Evolutionary conservation across 2,113 vertebrate genomes (phyloP).

Genomic region (Equus quagga): DNA sequence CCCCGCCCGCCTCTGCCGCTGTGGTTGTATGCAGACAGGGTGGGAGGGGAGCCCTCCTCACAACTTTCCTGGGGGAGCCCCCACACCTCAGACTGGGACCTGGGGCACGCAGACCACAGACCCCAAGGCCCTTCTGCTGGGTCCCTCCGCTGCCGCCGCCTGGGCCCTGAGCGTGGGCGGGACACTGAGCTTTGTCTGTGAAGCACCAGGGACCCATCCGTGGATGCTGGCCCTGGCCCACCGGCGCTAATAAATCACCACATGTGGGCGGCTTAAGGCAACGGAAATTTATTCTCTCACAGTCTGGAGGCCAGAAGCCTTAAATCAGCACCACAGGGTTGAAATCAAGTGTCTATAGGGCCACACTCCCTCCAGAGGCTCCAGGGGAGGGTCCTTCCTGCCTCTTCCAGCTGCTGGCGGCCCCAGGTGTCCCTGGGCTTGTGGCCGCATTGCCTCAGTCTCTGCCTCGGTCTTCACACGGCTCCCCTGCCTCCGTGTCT

Average conservation of each 20-base stretch:
- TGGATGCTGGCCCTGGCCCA: no score
- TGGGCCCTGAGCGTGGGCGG: not conserved
- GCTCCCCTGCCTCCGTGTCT: not conserved
- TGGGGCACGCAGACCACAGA: no score
- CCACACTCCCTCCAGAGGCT: accelerated
- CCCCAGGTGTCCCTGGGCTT: not conserved
- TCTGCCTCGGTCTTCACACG: not conserved
- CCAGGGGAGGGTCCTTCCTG: not conserved
- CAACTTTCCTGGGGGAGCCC: not conserved
- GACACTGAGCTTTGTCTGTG: not conserved
- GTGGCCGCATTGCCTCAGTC: not conserved
- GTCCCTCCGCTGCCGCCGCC: not conserved
- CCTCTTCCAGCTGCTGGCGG: not conserved
- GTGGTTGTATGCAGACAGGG: accelerated
- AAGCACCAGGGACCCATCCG: no score
- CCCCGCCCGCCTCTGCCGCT: not conserved
- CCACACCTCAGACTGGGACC: not conserved
- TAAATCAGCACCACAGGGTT: not conserved
- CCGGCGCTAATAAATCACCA: not conserved
- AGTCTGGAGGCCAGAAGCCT: not conserved
- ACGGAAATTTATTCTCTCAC: not conserved
- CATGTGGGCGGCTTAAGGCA: not conserved
- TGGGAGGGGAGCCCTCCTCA: not conserved
- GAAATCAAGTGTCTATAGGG: not conserved
- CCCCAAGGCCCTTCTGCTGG: not conserved